Conservation (phyloP, 2,113 vertebrate genomes). For the Fregetta grallaria region DNA sequence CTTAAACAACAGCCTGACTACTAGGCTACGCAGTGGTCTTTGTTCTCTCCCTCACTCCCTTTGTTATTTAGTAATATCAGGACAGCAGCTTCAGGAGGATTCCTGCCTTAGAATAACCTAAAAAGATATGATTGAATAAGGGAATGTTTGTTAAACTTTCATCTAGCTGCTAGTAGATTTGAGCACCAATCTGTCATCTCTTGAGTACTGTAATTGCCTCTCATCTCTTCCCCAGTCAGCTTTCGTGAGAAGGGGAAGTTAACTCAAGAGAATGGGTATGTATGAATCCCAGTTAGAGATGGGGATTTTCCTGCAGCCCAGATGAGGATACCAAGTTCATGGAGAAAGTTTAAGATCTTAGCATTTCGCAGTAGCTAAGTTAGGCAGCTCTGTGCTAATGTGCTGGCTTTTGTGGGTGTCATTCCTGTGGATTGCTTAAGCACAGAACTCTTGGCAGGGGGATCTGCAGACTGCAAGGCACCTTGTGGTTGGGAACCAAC, state of each 20-base stretch:
- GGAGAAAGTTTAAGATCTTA: not conserved
- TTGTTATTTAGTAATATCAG: not conserved
- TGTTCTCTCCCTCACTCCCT: not conserved
- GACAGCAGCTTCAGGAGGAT: not conserved
- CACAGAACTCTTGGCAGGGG: constrained; percentile 14
- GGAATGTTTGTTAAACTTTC: not conserved
- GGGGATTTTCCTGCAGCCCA: not conserved
- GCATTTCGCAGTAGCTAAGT: not conserved
- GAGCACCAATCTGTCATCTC: not conserved
- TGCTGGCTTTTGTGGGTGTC: constrained; percentile 32
- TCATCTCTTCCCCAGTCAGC: not conserved
- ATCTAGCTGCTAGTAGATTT: not conserved
- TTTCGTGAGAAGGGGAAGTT: not conserved
- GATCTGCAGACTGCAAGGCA: constrained; percentile 33
- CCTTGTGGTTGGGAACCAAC: constrained; percentile 8
- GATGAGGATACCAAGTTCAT: not conserved
- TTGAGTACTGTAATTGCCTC: not conserved
- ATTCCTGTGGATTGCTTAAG: constrained; percentile 33
- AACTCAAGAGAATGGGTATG: not conserved
- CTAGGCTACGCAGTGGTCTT: not conserved
- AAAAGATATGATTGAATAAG: not conserved
- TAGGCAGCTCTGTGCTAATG: not conserved
- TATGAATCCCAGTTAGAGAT: not conserved
- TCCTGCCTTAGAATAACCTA: not conserved
- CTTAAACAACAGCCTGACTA: not conserved